phyloP scores from a whole-genome alignment of 2,888 invertebrate species.

The Hypercompe scribonia region DNA sequence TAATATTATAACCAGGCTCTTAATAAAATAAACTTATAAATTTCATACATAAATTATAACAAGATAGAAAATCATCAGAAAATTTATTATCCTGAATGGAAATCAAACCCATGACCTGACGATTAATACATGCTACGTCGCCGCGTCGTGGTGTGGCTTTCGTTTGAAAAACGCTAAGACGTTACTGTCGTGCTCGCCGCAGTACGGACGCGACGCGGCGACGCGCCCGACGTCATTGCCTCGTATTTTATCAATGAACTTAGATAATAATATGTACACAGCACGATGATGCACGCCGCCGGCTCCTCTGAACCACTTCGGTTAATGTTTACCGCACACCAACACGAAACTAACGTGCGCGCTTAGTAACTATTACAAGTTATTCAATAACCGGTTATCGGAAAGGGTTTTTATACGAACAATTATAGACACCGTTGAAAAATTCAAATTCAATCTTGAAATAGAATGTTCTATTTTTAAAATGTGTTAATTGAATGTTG shows the following conservation, averaged over 20 bases:
- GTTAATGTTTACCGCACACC: conserved; percentile 32
- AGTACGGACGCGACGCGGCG: neutral
- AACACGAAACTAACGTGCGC: conserved; percentile 44
- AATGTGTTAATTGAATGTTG: conserved; percentile 10
- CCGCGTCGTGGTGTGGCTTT: neutral
- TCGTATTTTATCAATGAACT: conserved; percentile 43
- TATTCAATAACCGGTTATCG: neutral
- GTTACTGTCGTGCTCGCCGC: neutral
- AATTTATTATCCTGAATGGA: neutral
- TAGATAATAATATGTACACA: conserved; percentile 26
- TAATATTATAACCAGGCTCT: neutral
- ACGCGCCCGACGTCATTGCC: neutral
- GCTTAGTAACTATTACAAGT: conserved; percentile 2
- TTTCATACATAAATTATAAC: too few species aligned
- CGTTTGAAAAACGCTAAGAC: neutral
- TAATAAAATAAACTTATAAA: too few species aligned
- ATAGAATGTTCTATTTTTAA: conserved; percentile 30
- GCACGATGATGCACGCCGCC: neutral
- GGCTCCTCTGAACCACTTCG: conserved; percentile 7
- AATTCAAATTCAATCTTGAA: neutral
- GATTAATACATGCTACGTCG: neutral
- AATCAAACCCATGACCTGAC: neutral
- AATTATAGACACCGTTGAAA: conserved; percentile 8
- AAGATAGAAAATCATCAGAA: neutral
- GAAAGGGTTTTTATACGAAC: neutral